Conservation (phyloP, 2,888 invertebrate species). For the Polietes domitor region DNA sequence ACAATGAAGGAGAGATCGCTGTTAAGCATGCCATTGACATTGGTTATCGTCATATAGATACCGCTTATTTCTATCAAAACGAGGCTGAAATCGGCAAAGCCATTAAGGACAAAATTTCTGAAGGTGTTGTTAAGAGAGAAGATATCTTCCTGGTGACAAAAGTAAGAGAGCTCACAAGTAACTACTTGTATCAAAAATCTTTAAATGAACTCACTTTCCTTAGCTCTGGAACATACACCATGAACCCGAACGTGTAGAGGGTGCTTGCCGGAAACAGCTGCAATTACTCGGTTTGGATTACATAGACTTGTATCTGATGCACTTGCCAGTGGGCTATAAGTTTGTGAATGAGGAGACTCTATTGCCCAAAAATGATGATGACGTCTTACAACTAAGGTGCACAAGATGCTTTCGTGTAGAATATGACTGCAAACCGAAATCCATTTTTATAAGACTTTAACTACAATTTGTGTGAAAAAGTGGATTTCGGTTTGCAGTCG, state of each 20-base stretch:
- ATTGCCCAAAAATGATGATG: constrained; percentile 74
- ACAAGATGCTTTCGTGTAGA: too few species aligned
- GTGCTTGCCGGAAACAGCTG: constrained; percentile 84
- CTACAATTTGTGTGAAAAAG: too few species aligned
- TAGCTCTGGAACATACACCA: constrained; percentile 78
- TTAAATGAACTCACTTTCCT: constrained; percentile 71
- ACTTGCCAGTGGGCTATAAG: constrained; percentile 89
- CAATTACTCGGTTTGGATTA: constrained; percentile 86
- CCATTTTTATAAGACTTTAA: too few species aligned
- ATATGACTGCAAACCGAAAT: too few species aligned
- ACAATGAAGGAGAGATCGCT: constrained; percentile 85
- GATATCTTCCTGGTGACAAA: constrained; percentile 86
- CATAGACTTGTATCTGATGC: constrained; percentile 90
- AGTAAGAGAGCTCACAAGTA: constrained; percentile 66
- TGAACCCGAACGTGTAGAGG: constrained; percentile 74
- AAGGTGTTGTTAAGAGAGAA: constrained; percentile 85
- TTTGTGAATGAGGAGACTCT: constrained; percentile 76
- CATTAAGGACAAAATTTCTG: constrained; percentile 83
- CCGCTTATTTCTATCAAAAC: constrained; percentile 85
- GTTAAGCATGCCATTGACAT: constrained; percentile 87
- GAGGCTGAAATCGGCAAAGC: constrained; percentile 87
- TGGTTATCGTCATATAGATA: constrained; percentile 88
- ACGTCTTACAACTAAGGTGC: constrained; percentile 73
- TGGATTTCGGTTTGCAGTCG: background rate
- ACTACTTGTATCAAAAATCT: background rate